Conservation (phyloP, 2,113 vertebrate genomes). For the Grammomys dolichurus region DNA sequence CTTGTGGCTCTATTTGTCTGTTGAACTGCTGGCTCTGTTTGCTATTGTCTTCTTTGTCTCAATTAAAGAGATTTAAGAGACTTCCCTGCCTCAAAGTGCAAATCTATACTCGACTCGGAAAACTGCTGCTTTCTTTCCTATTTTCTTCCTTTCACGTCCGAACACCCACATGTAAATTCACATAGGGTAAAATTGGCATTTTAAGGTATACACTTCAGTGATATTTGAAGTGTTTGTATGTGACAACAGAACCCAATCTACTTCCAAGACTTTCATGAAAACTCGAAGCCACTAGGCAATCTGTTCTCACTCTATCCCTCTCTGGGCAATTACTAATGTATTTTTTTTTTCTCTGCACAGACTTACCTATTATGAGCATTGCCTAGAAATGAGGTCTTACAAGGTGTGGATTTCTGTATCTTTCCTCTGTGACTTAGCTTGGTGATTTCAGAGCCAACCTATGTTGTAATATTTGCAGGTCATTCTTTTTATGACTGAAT, state of each 20-base stretch:
- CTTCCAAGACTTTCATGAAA: not conserved
- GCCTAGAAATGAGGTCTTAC: not conserved
- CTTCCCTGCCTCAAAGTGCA: slow-evolving; percentile 30
- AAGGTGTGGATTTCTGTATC: not conserved
- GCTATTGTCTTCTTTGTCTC: slow-evolving; percentile 52
- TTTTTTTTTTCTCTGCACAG: not conserved
- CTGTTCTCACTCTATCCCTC: not conserved
- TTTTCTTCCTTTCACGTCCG: not conserved
- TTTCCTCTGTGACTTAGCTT: not conserved
- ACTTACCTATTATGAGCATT: not conserved
- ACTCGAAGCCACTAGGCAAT: accelerated
- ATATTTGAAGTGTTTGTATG: not conserved
- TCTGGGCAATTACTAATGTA: too few species aligned
- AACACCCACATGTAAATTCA: not conserved
- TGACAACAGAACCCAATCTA: not conserved
- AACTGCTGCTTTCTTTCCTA: not conserved
- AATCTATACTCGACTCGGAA: slow-evolving; percentile 38
- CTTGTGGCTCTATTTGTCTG: slow-evolving; percentile 44
- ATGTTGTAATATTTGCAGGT: accelerated
- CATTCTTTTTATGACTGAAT: not conserved
- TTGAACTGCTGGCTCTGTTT: not conserved
- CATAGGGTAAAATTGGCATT: not conserved
- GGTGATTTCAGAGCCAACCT: not conserved
- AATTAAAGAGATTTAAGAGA: slow-evolving; percentile 57
- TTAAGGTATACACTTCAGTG: not conserved